phyloP scores from a whole-genome alignment of 2,888 invertebrate species.

The Seladonia tumulorum region DNA sequence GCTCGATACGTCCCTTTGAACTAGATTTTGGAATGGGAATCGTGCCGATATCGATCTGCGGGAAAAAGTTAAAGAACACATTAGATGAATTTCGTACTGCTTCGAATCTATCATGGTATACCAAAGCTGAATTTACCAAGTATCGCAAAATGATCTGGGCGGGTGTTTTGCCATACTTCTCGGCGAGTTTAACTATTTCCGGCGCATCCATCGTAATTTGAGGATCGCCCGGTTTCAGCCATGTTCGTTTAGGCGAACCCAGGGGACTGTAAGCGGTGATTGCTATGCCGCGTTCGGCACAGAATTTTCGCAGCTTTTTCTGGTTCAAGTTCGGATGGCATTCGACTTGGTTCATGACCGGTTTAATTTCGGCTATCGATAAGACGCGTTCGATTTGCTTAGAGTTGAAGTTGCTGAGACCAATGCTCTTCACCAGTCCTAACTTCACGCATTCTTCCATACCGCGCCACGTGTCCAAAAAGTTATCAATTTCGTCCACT shows the following conservation, averaged over 20 bases:
- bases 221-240: constrained; percentile 84
- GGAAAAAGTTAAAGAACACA: neutral
- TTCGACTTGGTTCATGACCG: constrained; percentile 88
- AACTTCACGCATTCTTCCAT: constrained; percentile 89
- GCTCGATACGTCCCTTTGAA: constrained; percentile 85
- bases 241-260: constrained; percentile 86
- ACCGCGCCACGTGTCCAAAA: constrained; percentile 88
- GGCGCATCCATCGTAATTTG: constrained; percentile 86
- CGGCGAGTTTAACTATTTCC: constrained; percentile 85
- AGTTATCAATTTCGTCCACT: constrained; percentile 29
- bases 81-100: neutral
- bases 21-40: constrained; percentile 88
- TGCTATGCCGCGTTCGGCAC: constrained; percentile 87
- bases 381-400: constrained; percentile 89
- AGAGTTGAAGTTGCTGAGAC: constrained; percentile 92
- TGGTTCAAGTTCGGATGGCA: constrained; percentile 90
- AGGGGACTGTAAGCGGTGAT: constrained; percentile 91
- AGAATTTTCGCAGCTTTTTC: constrained; percentile 88
- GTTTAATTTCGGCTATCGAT: constrained; percentile 86
- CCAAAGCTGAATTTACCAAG: constrained; percentile 84
- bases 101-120: neutral
- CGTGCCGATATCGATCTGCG: constrained; percentile 66
- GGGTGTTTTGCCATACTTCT: constrained; percentile 88
- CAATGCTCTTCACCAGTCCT: constrained; percentile 89
- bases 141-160: constrained; percentile 88